A percentile compares a stretch with the other conserved stretches of the same genome.
Evolutionary conservation across 2,113 vertebrate genomes (phyloP).

Genomic region (Melanostigma gelatinosum): DNA sequence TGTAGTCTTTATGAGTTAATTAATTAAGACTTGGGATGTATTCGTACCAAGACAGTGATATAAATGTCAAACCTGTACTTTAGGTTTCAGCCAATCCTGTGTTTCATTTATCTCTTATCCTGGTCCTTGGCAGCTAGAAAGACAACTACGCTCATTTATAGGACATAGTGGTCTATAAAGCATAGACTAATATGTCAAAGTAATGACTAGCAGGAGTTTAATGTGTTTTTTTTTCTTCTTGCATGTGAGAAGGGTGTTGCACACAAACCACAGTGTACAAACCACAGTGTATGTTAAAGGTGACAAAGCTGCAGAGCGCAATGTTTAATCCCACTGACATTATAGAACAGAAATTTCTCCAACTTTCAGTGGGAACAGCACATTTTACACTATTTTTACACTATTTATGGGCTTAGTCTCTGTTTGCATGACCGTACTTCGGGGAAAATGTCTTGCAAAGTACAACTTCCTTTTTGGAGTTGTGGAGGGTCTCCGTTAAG

Average conservation of each 20-base stretch:
- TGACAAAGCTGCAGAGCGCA: too few species aligned
- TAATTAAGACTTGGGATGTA: neutral
- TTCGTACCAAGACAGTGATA: neutral
- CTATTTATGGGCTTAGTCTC: neutral
- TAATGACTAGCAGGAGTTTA: neutral
- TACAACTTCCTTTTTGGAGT: neutral
- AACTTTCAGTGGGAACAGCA: neutral
- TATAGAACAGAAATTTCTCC: too few species aligned
- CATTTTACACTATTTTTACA: too few species aligned
- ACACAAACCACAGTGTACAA: too few species aligned
- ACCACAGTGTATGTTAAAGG: too few species aligned
- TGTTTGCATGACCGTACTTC: accelerated
- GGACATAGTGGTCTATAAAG: neutral
- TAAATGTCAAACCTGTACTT: neutral
- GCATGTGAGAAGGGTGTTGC: too few species aligned
- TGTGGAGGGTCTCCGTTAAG: neutral
- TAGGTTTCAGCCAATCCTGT: too few species aligned
- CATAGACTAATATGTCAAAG: neutral
- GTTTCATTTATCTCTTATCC: neutral
- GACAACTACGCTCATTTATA: neutral
- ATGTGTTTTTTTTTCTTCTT: neutral
- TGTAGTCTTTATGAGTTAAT: neutral
- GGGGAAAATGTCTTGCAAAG: neutral
- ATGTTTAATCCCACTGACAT: neutral
- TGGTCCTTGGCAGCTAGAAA: neutral